Percentiles rank a stretch among this genome's conserved stretches.
Evolutionary conservation across 2,888 invertebrate genomes (phyloP).

Genomic region (Ectropis crepuscularia): DNA sequence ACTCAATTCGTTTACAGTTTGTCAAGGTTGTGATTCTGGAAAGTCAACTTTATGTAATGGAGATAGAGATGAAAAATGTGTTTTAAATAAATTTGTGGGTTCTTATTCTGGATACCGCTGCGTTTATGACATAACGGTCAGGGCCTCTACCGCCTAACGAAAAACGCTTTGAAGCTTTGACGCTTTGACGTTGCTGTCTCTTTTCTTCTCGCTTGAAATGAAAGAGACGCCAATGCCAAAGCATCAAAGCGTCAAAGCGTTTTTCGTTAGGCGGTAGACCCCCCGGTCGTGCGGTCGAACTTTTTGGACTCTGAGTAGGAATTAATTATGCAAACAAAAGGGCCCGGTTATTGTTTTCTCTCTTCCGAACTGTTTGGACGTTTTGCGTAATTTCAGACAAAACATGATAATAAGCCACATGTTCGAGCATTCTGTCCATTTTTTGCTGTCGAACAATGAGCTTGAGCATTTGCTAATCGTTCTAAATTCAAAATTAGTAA

Average conservation of each 20-base stretch:
- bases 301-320: constrained; percentile 66
- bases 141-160: too few relatives aligned
- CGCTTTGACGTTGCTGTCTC: too few relatives aligned
- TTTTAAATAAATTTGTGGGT: constrained; percentile 40
- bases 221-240: too few relatives aligned
- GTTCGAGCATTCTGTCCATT: constrained; percentile 43
- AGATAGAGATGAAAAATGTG: constrained; percentile 12
- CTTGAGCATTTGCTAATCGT: constrained; percentile 11
- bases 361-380: constrained; percentile 73
- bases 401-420: constrained; percentile 58
- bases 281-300: constrained; percentile 70
- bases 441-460: constrained; percentile 18
- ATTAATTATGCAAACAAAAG: constrained; percentile 81
- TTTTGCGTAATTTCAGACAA: constrained; percentile 79
- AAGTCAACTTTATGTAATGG: background rate
- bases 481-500: background rate
- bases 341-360: constrained; percentile 72
- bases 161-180: too few relatives aligned
- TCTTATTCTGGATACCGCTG: constrained; percentile 63
- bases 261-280: too few relatives aligned
- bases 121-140: constrained; percentile 78
- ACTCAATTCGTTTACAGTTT: background rate
- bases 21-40: background rate
- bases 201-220: too few relatives aligned
- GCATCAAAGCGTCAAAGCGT: too few relatives aligned